Evolutionary conservation across 2,113 vertebrate species (phyloP).

Genomic region (Ctenodactylus gundi): DNA sequence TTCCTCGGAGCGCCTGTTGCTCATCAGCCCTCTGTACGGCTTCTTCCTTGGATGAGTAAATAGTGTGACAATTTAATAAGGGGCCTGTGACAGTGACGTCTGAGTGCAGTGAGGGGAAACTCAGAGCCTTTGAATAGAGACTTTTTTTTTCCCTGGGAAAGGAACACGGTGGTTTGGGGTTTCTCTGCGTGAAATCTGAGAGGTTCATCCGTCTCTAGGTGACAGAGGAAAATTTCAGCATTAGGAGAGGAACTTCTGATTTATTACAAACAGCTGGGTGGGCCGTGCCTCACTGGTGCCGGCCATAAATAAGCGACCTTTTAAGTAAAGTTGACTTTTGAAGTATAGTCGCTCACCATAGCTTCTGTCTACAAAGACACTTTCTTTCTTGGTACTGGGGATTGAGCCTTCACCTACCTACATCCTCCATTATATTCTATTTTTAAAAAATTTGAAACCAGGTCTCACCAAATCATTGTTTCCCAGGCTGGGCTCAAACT

Average conservation of each 20-base stretch:
- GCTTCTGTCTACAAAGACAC: neutral
- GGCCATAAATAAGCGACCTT: neutral
- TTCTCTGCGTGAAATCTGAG: slow-evolving; percentile 53
- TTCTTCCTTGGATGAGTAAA: slow-evolving; percentile 4
- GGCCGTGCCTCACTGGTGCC: neutral
- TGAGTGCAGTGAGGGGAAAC: slow-evolving; percentile 10
- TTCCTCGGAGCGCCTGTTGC: neutral
- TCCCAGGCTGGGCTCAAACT: no score
- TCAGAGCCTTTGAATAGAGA: neutral
- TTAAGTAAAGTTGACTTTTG: no score
- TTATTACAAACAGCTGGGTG: slow-evolving; percentile 71
- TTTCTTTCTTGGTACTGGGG: no score
- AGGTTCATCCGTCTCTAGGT: slow-evolving; percentile 58
- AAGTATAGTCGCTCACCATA: neutral
- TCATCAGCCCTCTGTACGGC: fast-evolving
- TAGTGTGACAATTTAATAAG: slow-evolving; percentile 32
- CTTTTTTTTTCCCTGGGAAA: neutral
- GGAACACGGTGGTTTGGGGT: slow-evolving; percentile 30
- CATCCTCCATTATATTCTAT: no score
- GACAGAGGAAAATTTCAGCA: slow-evolving; percentile 25
- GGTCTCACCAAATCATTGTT: no score
- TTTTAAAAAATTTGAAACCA: no score
- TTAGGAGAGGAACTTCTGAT: slow-evolving; percentile 34
- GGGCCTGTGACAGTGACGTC: neutral
- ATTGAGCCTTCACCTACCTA: no score